Evolutionary conservation across 2,888 invertebrate genomes (phyloP).

Genomic region (Andrena bicolor): DNA sequence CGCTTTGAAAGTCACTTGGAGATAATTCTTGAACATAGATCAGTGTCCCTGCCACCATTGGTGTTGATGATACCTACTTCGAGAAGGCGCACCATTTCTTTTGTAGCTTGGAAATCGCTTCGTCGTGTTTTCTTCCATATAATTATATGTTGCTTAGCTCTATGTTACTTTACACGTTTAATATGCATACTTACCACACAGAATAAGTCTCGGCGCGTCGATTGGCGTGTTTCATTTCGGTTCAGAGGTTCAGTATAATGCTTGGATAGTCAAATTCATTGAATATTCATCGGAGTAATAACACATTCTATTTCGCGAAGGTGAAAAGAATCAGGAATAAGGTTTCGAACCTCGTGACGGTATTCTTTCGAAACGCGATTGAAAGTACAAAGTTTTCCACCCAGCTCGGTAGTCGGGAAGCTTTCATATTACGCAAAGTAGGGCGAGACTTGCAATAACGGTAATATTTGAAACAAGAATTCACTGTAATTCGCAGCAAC

Average conservation of each 20-base stretch:
- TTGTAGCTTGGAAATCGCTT: conserved; percentile 35
- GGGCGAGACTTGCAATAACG: neutral
- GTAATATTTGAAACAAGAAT: neutral
- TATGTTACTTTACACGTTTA: conserved; percentile 26
- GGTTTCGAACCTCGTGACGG: neutral
- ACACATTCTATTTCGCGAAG: too few relatives aligned
- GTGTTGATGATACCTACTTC: conserved; percentile 15
- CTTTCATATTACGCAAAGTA: neutral
- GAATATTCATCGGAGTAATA: too few relatives aligned
- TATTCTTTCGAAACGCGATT: neutral
- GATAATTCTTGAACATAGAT: conserved; percentile 12
- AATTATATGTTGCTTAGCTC: conserved; percentile 39
- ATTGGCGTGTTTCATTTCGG: neutral
- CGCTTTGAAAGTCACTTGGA: neutral
- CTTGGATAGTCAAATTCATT: neutral
- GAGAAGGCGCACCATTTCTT: conserved; percentile 13
- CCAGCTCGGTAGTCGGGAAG: neutral
- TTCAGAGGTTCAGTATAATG: neutral
- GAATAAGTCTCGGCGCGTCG: neutral
- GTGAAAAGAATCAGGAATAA: neutral
- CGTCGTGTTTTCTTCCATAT: conserved; percentile 27
- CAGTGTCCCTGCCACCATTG: conserved; percentile 18
- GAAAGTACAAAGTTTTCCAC: neutral
- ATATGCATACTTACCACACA: neutral
- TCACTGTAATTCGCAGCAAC: neutral